Conservation (phyloP, 1,140 invertebrate species). For the Drosophila mojavensis region DNA sequence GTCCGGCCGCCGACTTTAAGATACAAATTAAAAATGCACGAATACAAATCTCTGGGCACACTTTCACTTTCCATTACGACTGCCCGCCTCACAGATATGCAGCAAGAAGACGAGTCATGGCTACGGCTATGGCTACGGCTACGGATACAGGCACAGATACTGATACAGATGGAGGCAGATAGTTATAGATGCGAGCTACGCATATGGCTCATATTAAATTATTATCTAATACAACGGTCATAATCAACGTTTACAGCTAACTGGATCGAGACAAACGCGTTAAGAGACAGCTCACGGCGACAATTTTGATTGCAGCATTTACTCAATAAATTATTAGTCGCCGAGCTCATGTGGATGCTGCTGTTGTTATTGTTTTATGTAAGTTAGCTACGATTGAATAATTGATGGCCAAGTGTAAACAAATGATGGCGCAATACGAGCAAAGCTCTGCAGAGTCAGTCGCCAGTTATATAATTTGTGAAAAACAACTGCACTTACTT, state of each 20-base stretch:
- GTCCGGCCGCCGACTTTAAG: constrained; percentile 50
- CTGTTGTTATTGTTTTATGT: constrained; percentile 56
- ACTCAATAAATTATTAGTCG: constrained; percentile 72
- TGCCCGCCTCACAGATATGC: constrained; percentile 56
- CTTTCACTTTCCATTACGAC: constrained; percentile 69
- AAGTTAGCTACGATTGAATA: constrained; percentile 72
- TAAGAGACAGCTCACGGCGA: constrained; percentile 40
- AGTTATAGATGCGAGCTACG: constrained; percentile 15
- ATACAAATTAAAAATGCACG: constrained; percentile 79
- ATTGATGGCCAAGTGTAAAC: constrained; percentile 70
- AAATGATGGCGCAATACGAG: constrained; percentile 59
- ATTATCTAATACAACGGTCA: constrained; percentile 72
- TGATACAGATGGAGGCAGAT: constrained; percentile 39
- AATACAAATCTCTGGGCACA: constrained; percentile 49
- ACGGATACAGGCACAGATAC: not conserved
- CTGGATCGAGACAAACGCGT: constrained; percentile 49
- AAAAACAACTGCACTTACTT: constrained; percentile 69
- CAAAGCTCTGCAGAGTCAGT: constrained; percentile 22
- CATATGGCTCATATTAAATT: constrained; percentile 54
- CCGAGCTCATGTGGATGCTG: constrained; percentile 23
- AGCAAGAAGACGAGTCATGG: constrained; percentile 30
- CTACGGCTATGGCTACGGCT: constrained; percentile 10
- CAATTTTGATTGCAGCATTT: constrained; percentile 69
- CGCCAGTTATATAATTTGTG: constrained; percentile 62
- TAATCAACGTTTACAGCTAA: constrained; percentile 54